Evolutionary conservation across 2,113 vertebrate species (phyloP), one percentile per base, ranked within the genome.

Genomic region (Acinonyx jubatus): DNA sequence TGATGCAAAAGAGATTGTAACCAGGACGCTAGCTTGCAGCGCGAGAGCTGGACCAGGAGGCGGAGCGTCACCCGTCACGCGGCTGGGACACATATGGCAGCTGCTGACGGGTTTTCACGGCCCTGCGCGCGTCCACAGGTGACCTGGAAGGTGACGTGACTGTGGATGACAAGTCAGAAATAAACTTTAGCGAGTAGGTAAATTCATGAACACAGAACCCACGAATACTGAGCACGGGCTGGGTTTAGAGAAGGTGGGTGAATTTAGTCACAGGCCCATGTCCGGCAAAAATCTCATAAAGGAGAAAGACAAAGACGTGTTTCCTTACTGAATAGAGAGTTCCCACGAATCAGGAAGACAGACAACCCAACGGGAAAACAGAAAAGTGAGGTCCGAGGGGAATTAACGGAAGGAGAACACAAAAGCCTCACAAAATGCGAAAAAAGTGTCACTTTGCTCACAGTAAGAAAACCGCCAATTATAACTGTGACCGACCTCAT

Each of bases 11-110:
- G 76, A 52, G 63, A 52, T 36, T 68, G 25, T 14, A 45, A 38
- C 19, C 48, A 23, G 45, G 16, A 36, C 45, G 1, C 45, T 10
- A 4, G 33, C 36, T 80, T 31, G n/a, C 4, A 3, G 23, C 4
- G 1, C 36, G 31, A 18, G 89, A 79, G 41, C 41, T 66, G 89
- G 74, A 19, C 41, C 0, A 8, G 71, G 7, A n/a, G 41, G 10
- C 15, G 1, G 36, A 7, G 55, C 2, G 0, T 29, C 9, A 0
- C 25, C 50, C 8, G 41, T 45, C 73, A 45, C 13, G 23, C 4
- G 14, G 14, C 25, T 0, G 61, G 61, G 61, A 63, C 61, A 14
- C 6, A 5, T 13, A 15, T 16, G 3, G 19, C 68, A 19, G 16
- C 68, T 36, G 68, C 18, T 18, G 19, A n/a, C 4, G 0, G n/a